Conservation (phyloP, 2,888 invertebrate genomes). For the Ennomos fuscantarius region DNA sequence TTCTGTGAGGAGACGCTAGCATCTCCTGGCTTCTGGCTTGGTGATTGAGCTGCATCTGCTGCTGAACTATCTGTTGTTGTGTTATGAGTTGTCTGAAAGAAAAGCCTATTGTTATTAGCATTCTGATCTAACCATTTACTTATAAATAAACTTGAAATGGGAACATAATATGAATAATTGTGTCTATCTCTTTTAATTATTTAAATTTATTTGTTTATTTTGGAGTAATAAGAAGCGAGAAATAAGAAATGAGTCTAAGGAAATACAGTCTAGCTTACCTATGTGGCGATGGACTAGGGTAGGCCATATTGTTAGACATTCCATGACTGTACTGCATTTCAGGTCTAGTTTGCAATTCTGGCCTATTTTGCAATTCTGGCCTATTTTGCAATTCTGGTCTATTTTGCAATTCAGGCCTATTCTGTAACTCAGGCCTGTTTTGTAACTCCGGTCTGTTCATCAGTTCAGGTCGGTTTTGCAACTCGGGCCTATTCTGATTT, state of each 20-base stretch:
- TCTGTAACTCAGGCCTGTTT: constrained; percentile 69
- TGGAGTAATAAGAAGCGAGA: no score
- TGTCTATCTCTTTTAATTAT: no score
- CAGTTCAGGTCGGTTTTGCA: constrained; percentile 43
- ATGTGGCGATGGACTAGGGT: constrained; percentile 77
- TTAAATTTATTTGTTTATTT: no score
- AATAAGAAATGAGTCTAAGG: no score
- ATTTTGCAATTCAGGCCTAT: constrained; percentile 40
- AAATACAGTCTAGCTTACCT: constrained; percentile 53
- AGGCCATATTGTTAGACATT: constrained; percentile 73
- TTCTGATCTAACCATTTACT: no score
- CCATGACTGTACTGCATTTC: constrained; percentile 70
- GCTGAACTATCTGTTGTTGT: constrained; percentile 80
- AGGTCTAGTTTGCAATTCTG: constrained; percentile 44
- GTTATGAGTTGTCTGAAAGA: constrained; percentile 71
- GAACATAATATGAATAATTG: no score
- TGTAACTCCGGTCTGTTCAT: constrained; percentile 80
- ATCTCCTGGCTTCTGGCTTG: constrained; percentile 86
- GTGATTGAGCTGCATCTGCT: constrained; percentile 78
- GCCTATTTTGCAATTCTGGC: constrained; percentile 80
- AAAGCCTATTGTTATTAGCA: no score
- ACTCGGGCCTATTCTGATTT: constrained; percentile 55
- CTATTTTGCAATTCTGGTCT: constrained; percentile 56
- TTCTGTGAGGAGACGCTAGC: constrained; percentile 78
- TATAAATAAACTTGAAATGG: no score